Conservation (phyloP, 2,888 invertebrate species). For the Didymodactylos carnosus region DNA sequence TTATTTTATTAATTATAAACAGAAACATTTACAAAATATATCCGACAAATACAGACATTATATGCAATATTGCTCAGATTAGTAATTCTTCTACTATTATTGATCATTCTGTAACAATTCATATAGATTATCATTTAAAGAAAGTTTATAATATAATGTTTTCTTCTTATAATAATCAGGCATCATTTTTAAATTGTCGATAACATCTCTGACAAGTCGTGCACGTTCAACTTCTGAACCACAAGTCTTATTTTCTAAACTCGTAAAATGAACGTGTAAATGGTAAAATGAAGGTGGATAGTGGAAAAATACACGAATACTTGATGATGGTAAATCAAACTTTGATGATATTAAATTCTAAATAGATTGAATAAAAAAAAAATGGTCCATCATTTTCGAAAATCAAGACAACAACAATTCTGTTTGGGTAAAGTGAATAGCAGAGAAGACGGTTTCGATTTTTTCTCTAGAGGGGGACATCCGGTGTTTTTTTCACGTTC, state of each 20-base stretch:
- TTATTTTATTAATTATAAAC: too few relatives aligned
- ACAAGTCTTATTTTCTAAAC: constrained; percentile 36
- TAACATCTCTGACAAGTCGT: constrained; percentile 66
- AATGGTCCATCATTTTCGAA: constrained; percentile 53
- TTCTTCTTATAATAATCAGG: constrained; percentile 62
- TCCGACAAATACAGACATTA: too few relatives aligned
- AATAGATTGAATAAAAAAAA: constrained; percentile 44
- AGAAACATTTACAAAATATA: too few relatives aligned
- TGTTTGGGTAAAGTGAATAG: too few relatives aligned
- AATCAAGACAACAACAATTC: too few relatives aligned
- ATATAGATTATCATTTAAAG: constrained; percentile 45
- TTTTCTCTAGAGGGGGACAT: too few relatives aligned
- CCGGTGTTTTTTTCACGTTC: too few relatives aligned
- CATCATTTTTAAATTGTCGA: constrained; percentile 63
- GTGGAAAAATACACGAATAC: constrained; percentile 56
- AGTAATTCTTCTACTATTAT: too few relatives aligned
- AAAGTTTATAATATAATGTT: constrained; percentile 57
- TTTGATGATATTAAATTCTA: background rate
- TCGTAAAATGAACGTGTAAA: constrained; percentile 74
- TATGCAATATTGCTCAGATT: too few relatives aligned
- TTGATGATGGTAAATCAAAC: background rate
- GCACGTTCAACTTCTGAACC: constrained; percentile 65
- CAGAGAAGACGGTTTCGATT: too few relatives aligned
- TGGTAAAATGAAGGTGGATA: constrained; percentile 95
- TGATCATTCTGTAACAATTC: background rate